Conservation (phyloP, 2,797 vertebrate genomes). For the Melanotaenia maccullochi region DNA sequence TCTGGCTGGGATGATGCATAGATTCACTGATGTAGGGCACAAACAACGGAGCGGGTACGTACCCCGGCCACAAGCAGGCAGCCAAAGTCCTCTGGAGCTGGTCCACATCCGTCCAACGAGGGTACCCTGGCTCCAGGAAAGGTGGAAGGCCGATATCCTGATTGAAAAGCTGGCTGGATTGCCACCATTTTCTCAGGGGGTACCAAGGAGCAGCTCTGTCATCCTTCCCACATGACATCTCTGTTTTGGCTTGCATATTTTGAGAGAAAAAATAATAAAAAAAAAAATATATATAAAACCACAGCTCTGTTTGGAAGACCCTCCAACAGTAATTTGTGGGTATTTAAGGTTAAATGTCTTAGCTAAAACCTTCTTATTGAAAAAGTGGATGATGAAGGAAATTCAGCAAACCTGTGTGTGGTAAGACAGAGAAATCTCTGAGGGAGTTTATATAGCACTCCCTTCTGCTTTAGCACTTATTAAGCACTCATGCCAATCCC, state of each 20-base stretch:
- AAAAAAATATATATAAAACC: not conserved
- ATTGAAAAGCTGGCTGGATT: constrained; percentile 63
- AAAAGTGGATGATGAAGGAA: constrained; percentile 30
- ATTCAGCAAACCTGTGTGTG: constrained; percentile 33
- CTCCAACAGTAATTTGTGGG: constrained; percentile 12
- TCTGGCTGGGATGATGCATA: constrained; percentile 44
- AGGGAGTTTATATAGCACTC: constrained; percentile 76
- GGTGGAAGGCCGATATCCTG: constrained; percentile 75
- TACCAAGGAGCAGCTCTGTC: constrained; percentile 50
- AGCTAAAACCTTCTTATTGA: constrained; percentile 44
- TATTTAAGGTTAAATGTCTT: constrained; percentile 1
- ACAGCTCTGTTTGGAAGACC: constrained; percentile 6
- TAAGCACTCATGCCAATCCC: constrained; percentile 68
- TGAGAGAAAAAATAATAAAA: constrained; percentile 1
- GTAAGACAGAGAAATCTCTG: constrained; percentile 31
- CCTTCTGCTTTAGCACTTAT: constrained; percentile 71
- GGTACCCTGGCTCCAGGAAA: constrained; percentile 64
- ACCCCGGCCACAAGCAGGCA: constrained; percentile 68
- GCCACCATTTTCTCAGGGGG: constrained; percentile 71
- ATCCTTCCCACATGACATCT: constrained; percentile 44
- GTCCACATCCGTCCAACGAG: constrained; percentile 70
- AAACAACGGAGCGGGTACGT: constrained; percentile 60
- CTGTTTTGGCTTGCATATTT: constrained; percentile 57
- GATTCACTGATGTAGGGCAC: constrained; percentile 62
- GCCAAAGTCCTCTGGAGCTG: constrained; percentile 67